Evolutionary conservation across 1,140 invertebrate species (phyloP), one percentile per base, ranked within the genome.

Genomic region (Cardiocondyla obscurior): DNA sequence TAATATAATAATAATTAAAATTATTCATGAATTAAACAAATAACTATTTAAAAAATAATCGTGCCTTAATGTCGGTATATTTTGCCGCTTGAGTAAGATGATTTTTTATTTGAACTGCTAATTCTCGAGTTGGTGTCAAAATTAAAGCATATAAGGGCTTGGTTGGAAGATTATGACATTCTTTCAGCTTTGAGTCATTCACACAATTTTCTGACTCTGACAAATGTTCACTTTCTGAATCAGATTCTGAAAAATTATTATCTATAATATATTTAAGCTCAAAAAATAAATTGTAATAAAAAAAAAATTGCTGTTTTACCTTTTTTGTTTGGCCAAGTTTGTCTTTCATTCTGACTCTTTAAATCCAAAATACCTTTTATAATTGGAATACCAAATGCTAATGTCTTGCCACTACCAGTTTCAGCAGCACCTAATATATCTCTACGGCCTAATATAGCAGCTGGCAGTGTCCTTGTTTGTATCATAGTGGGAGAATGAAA

Each of bases 341-440:
- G 94, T 72, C 92, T 92, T 88, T 93, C 90, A 89, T 93, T 92
- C 88, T 92, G 90, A 60, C 89, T 89, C 91, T 96, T 97, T 2
- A 97, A 92, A 86, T 97, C 95, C 67, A 99, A 93, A 83, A 99
- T 98, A 7, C 97, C 97, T 84, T 96, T 94, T 58, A 99, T 93
- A 60, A 99, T 97, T 33, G 99, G 99, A 82, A 99, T 97, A 3
- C 97, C 98, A 96, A 99, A 99, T 0, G 98, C 99, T 49, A 99
- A 94, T 0, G 99, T 99, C 95, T 99, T 99, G 0, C 99, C 99
- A 95, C 98, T 99, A 8, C 99, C 99, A 0, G 99, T 99, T 95
- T 99, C 98, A 12, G 99, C 99, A 82, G 98, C 99, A 83, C 98
- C 99, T 22, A 99, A 93, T 88, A 99, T 97, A 94, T 99, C 98